Evolutionary conservation across 1,140 invertebrate species (phyloP), one percentile per base, ranked within the genome.

Genomic region (Drosophila neocordata): DNA sequence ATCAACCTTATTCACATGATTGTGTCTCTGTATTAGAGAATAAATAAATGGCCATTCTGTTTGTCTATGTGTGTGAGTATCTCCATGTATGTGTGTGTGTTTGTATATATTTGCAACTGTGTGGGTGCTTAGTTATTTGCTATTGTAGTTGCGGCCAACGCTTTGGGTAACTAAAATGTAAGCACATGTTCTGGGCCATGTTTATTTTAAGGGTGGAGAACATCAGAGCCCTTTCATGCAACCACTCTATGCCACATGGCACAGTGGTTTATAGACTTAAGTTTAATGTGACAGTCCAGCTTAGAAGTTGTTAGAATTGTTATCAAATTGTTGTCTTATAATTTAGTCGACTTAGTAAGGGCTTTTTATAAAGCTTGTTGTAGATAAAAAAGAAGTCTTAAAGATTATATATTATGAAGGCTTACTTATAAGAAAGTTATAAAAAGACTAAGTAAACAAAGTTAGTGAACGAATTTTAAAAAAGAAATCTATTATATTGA

Each of bases 31-130:
- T 72, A 82, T 85, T 85, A 75, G 78, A 69, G 65, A 41, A 69
- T 87, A 74, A 87, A 88, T 82, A 87, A 88, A 87, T 82, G 79
- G 70, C 75, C 70, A 77, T 65, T 65, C 71, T 67, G 56, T 59
- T 48, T 62, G 53, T 20, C 64, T 11, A 59, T 24, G 35, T 51
- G 12, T 62, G 37, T 48, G 9, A 57, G 38, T 62, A 22, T 35
- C 44, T 52, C 20, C 44, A 24, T 61, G 38, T 62, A 15, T 27
- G 52, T 52, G 27, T 53, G 34, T 37, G 34, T 58, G 24, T 53
- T 44, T 48, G 53, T 64, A n/a, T 48, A 24, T 65, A 35, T 15
- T 41, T 38, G 8, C 65, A 9, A 20, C 27, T 53, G 31, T 70
- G 63, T 52, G 72, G 63, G 51, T 65, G 62, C 55, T 74, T 65